phyloP scores from a whole-genome alignment of 1,140 invertebrate genomes.

The Drosophila pseudoobscura region DNA sequence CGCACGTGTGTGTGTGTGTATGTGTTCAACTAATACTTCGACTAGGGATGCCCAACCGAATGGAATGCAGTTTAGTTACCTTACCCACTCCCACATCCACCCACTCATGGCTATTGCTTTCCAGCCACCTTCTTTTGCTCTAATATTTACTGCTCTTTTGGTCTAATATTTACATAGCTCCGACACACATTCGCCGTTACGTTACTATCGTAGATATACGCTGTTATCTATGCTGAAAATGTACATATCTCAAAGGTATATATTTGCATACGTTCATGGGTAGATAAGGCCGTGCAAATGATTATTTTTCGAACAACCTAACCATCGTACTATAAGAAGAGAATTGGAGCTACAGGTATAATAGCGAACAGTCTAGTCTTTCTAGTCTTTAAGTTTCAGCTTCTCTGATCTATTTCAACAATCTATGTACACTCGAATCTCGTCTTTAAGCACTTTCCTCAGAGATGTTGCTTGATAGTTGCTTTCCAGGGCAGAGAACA shows the following conservation, averaged over 20 bases:
- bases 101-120: constrained; percentile 1
- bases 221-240: constrained; percentile 11
- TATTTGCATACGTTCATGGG: too few species aligned
- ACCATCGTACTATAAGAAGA: background rate
- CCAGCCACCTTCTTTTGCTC: constrained; percentile 7
- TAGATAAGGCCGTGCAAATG: constrained; percentile 23
- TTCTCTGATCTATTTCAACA: too few species aligned
- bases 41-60: constrained; percentile 19
- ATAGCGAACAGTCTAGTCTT: too few species aligned
- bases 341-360: too few species aligned
- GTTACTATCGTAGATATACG: background rate
- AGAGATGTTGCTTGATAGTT: too few species aligned
- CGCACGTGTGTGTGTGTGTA: background rate
- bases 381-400: too few species aligned
- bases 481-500: background rate
- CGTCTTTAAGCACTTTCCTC: too few species aligned
- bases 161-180: constrained; percentile 8
- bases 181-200: constrained; percentile 4
- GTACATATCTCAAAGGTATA: background rate
- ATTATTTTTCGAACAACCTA: constrained; percentile 18
- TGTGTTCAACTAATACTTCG: background rate
- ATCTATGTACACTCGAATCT: too few species aligned
- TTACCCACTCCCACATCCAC: background rate
- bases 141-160: constrained; percentile 8
- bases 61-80: constrained; percentile 27